Evolutionary conservation across 2,888 invertebrate genomes (phyloP), one percentile per base, ranked within the genome.

Genomic region (Heliconius erato): DNA sequence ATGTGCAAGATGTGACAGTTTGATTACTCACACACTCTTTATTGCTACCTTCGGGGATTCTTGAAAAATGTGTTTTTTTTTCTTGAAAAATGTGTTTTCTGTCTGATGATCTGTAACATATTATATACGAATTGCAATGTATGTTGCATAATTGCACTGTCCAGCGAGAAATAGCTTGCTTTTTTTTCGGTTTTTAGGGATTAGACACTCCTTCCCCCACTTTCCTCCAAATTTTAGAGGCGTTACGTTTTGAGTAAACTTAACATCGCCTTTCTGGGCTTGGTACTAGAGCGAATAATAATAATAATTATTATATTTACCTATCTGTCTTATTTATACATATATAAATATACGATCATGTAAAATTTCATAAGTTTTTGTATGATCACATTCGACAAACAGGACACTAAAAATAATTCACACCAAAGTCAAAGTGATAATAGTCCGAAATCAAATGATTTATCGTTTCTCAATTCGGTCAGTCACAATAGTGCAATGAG

Each of bases 1-100:
- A 77, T 82, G 80, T 86, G 83, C 86, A 85, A 84, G 87, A 87
- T 87, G 86, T 86, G 87, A 85, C 87, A 86, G 81, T 85, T 85
- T 85, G 82, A 85, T 85, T 85, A 74, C 84, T 76, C 77, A 79
- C 79, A 67, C 72, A 74, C 68, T 63, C 77, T 76, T 32, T 40
- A 59, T 65, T 40, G 35, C 44, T 74, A 28, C 79, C 77, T 77
- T 40, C 69, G 69, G 67, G n/a, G 32, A 79, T 32, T 72, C 77
- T 63, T 81, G n/a, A 79, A 26, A 40, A 74, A 65, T 65, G 32
- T 72, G 69, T 82, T 82, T n/a, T n/a, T n/a, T n/a, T n/a, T 32
- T 72, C 77, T 63, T 81, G n/a, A 79, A 26, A 40, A 74, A 65
- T 65, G 32, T 72, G 69, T 82, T 82, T n/a, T n/a, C n/a, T n/a